Base-by-base conservation (phyloP, 2,888 invertebrate genomes). In the Ommatoiulus sabulosus region DNA sequence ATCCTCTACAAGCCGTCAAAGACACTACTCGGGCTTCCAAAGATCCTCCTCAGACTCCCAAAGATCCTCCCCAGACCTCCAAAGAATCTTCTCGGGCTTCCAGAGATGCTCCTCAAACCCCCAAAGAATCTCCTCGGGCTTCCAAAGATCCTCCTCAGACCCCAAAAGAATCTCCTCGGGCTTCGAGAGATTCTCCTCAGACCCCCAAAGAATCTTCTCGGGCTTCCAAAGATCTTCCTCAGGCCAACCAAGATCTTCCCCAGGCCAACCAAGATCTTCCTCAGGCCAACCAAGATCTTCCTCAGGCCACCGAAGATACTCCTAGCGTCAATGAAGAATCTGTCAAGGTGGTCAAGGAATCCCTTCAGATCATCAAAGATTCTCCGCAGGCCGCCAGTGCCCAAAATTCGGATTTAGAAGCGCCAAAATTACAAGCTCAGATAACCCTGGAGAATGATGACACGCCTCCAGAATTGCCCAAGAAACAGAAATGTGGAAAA, bases 401-500 rank as follows among this genome's bases (percentile, higher is more conserved):
- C 2, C 6, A 57, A 57, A n/a, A 0, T 57, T 5, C 17, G 6
- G 5, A n/a, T n/a, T 57, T 57, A 17, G n/a, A 35, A 35, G 35
- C 15, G 0, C 17, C 6, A 17, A 17, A 17, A 35, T 20, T n/a
- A 17, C 24, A 5, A n/a, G 44, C n/a, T 46, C 46, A 44, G 4
- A 5, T 86, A 6, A 10, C 44, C 24, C 7, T 12, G 24, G 20
- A 86, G 44, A 52, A 87, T 17, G 87, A 44, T 20, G 57, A 87
- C 57, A 52, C 24, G n/a, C 57, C 57, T 52, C 87, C 87, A 17
- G 52, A 48, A 52, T 85, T 85, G 44, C 85, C 85, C 46, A 46
- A 44, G 44, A 85, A 85, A 7, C 17, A 44, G n/a, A 85, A 85
- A 44, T 85, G 44, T 15, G 15, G 7, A 85, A 85, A 44, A 85